Conservation (phyloP, 2,888 invertebrate genomes). For the Ecliptopera silaceata region DNA sequence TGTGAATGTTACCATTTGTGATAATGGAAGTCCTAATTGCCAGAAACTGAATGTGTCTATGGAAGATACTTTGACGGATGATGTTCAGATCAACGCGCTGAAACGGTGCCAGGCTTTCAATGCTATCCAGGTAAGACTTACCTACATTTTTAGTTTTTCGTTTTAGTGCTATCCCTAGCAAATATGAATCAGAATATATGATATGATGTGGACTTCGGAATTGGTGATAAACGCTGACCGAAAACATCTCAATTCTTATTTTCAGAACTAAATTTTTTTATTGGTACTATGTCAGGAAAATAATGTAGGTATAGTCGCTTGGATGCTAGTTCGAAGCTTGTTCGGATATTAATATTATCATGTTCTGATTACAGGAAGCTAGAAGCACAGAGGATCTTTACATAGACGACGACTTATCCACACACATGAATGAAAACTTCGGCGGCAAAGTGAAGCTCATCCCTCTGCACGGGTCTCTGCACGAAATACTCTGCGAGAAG, state of each 20-base stretch:
- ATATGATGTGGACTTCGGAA: too few relatives aligned
- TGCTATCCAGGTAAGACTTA: conserved; percentile 76
- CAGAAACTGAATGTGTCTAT: conserved; percentile 55
- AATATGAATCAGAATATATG: too few relatives aligned
- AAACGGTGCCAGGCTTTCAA: conserved; percentile 80
- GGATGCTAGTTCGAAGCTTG: too few relatives aligned
- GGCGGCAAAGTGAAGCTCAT: conserved; percentile 71
- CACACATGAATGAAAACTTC: conserved; percentile 75
- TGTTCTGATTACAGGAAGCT: conserved; percentile 61
- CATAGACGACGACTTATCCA: conserved; percentile 80
- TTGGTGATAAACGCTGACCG: too few relatives aligned
- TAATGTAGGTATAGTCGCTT: too few relatives aligned
- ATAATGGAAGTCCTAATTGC: conserved; percentile 34
- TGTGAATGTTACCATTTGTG: conserved; percentile 72
- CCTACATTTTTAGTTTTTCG: too few relatives aligned
- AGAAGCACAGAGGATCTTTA: conserved; percentile 81
- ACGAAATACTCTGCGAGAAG: conserved; percentile 76
- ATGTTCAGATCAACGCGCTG: conserved; percentile 60
- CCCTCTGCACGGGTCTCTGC: conserved; percentile 72
- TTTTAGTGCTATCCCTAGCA: too few relatives aligned
- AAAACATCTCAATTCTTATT: too few relatives aligned
- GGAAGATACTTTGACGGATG: conserved; percentile 63
- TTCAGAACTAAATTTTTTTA: too few relatives aligned
- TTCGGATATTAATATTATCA: background rate
- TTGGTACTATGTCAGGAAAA: too few relatives aligned